Base-by-base conservation (phyloP, 2,888 invertebrate genomes). In the Rhopalosiphum nymphaeae region DNA sequence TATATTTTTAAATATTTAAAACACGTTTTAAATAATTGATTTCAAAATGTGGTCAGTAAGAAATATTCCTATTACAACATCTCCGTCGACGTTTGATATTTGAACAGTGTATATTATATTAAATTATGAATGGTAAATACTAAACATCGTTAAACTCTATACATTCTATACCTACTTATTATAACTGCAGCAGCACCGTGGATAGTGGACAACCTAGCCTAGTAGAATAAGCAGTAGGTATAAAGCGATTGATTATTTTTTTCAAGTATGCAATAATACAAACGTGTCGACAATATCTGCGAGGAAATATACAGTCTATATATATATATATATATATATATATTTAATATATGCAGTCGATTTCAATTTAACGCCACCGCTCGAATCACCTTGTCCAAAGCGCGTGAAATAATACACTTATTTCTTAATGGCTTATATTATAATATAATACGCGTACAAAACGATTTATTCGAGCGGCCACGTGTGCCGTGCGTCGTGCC, bases 301-400 rank as follows among this genome's bases (percentile, higher is more conserved):
- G 49, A 49, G 29, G 42, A 89, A 57, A 94, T 49, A 90, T 53
- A 53, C 16, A 53, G 53, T 53, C 53, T 21, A 2, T 53, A 21
- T 49, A 91, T 57, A n/a, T 57, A 0, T 13, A n/a, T 67, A 67
- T 3, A 1, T 9, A 36, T 26, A 9, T 2, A 78, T 78, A 21
- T 36, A 78, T 36, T 9, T 21, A 36, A 78, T 78, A 42, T 56
- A 90, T 49, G 42, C 42, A 91, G 29, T 53, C 86, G 91, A 67
- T 94, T 94, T 94, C 90, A 94, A 94, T 94, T 94, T 91, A 94
- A 91, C 93, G 93, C 84, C 93, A 93, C 78, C 92, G 61, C 87
- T 11, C 49, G 49, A 61, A 92, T 87, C 87, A 36, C 57, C 93
- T 93, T 61, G 67, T 87, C 93, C 78, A 25, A 86, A 67, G 42